Base-by-base conservation (phyloP, 2,888 invertebrate species). In the Notodonta ziczac region DNA sequence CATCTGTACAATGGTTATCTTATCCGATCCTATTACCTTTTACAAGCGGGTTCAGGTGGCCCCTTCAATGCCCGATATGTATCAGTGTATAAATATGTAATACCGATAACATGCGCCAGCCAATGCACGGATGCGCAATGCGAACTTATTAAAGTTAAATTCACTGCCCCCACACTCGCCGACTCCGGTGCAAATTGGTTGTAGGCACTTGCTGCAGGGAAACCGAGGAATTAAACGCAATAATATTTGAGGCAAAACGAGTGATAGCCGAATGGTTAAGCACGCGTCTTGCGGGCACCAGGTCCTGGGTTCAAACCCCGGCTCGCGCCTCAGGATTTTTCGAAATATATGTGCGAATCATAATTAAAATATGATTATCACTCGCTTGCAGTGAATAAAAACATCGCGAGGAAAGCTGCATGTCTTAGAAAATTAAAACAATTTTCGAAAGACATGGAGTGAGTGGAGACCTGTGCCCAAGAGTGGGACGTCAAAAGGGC, bases 91-190 rank as follows among this genome's bases (percentile, higher is more conserved):
- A 74, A 74, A 76, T 81, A 81, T 81, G 80, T 81, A 77, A 77
- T 73, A 70, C 58, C 72, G 71, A 80, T 81, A 78, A 76, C 73
- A 72, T 76, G 68, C 73, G 67, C 71, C 54, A 54, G 65, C 39
- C 14, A 14, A 39, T 80, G 77, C 76, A 75, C 64, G 56, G 63
- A 78, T 81, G 84, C 86, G 87, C 86, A 88, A 73, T 85, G 85
- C 87, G 87, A 87, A 84, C 84, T 85, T 86, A 89, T 90, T 89
- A 89, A 90, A 87, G 80, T 87, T 89, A 85, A 85, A 89, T 88
- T 86, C 82, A 76, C 69, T 74, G 77, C 54, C 39, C 39, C 9
- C 52, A 13, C 32, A 52, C 52, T 12, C 13, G 12, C 32, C 5
- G n/a, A 4, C 52, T 5, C 13, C 62, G 63, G 57, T 62, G 67